Evolutionary conservation across 2,888 invertebrate species (phyloP), one percentile per base, ranked within the genome.

Genomic region (Ophion ventricosus): DNA sequence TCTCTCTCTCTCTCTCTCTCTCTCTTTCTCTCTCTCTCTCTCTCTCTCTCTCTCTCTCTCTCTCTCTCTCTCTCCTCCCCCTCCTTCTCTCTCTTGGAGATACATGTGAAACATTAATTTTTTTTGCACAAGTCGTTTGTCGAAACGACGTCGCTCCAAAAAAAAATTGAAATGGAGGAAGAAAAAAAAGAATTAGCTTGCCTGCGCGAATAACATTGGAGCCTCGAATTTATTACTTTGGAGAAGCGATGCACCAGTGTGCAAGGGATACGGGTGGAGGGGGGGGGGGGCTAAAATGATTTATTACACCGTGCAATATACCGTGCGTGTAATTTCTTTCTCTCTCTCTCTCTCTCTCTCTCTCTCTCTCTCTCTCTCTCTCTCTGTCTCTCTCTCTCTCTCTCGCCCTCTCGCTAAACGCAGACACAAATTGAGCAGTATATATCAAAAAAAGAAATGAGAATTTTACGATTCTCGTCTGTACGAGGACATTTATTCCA

Each of bases 201-300:
- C 23, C 40, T 43, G 20, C 25, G 66, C 40, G 23, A 23, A 23
- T 23, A 26, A 63, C 2, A 17, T 49, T 26, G 59, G 54, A 57
- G 56, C 49, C 35, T 29, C 26, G 73, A 78, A 82, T 78, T 81
- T 78, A 74, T 82, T 63, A 69, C 63, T 78, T 69, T 73, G 40
- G 8, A 78, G 82, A 78, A 82, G 67, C 61, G 74, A 61, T 82
- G 23, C 73, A 54, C 56, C 54, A 26, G 43, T 23, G 23, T 70
- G 63, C 17, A 2, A 43, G 43, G 43, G 43, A 43, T 43, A 35
- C 29, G 10, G 64, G 63, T 11, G 63, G 63, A 5, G 35, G 66
- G 43, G 67, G 25, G 17, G 25, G 29, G 25, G 43, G 40, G 20
- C 25, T 11, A 67, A 25, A 67, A 67, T 67, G 67, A 67, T 67